These are phyloP conservation scores for Nephrotoma flavescens DNA, from an alignment of 2,888 invertebrate species.

Conservation along the genomic window DNA sequence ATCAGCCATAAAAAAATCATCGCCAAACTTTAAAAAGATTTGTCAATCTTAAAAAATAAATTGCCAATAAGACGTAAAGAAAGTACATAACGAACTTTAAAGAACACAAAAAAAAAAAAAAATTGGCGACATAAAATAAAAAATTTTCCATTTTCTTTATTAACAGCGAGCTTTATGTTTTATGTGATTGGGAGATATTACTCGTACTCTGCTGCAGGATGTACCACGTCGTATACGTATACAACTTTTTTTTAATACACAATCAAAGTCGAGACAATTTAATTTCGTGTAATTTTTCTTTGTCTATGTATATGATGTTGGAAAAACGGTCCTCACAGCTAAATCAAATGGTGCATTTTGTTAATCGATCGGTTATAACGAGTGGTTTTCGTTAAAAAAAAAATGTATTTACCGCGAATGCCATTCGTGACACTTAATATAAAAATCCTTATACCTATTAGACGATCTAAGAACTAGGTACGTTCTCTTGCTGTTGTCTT, in stretches of 20 bases:
- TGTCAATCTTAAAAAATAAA: not conserved
- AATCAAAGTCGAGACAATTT: not conserved
- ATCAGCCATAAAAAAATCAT: not conserved
- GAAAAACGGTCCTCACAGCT: too few relatives aligned
- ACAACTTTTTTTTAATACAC: not conserved
- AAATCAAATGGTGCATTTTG: too few relatives aligned
- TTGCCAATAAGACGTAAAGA: not conserved
- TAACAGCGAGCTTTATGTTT: not conserved
- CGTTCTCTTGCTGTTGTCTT: too few relatives aligned
- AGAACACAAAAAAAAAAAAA: not conserved
- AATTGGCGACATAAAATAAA: not conserved
- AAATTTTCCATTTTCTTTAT: not conserved
- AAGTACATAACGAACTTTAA: not conserved
- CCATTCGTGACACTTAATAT: too few relatives aligned
- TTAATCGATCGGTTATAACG: too few relatives aligned
- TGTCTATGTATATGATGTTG: not conserved
- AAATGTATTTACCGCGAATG: too few relatives aligned
- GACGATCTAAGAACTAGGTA: too few relatives aligned
- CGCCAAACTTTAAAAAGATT: not conserved
- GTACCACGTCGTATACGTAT: not conserved
- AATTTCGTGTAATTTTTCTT: not conserved
- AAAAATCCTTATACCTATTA: too few relatives aligned
- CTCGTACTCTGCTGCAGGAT: not conserved
- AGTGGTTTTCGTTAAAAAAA: too few relatives aligned
- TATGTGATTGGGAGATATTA: not conserved